Conservation (phyloP, 2,888 invertebrate species). For the Chymomyza procnemis region DNA sequence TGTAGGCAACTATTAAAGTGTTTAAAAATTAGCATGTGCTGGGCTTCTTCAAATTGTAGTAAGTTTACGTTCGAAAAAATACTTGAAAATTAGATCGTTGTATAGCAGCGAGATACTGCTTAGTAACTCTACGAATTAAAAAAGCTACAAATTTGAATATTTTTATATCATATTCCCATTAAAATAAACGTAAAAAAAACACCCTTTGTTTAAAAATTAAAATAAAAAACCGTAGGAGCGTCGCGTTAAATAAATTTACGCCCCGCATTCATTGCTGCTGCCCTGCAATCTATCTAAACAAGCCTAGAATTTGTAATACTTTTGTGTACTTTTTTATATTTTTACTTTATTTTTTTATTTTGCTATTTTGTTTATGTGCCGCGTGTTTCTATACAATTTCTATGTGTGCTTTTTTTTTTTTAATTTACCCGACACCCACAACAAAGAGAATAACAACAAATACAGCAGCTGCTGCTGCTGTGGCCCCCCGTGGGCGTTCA, state of each 20-base stretch:
- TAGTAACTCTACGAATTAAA: too few relatives aligned
- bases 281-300: constrained; percentile 10
- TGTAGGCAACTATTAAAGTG: too few relatives aligned
- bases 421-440: background rate
- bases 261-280: background rate
- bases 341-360: constrained; percentile 17
- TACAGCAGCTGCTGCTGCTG: background rate
- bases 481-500: background rate
- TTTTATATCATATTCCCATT: too few relatives aligned
- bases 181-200: too few relatives aligned
- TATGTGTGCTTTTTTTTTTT: background rate
- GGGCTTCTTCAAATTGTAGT: too few relatives aligned
- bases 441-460: background rate
- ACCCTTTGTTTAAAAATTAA: background rate
- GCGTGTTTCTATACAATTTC: background rate
- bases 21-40: too few relatives aligned
- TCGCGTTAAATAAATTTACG: background rate
- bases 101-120: too few relatives aligned
- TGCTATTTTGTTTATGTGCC: background rate
- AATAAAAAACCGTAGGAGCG: background rate
- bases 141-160: too few relatives aligned
- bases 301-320: constrained; percentile 62
- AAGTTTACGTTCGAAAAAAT: too few relatives aligned
- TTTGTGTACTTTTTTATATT: constrained; percentile 35
- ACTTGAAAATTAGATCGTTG: too few relatives aligned